phyloP scores from a whole-genome alignment of 2,888 invertebrate species.

The Folsomia candida region DNA sequence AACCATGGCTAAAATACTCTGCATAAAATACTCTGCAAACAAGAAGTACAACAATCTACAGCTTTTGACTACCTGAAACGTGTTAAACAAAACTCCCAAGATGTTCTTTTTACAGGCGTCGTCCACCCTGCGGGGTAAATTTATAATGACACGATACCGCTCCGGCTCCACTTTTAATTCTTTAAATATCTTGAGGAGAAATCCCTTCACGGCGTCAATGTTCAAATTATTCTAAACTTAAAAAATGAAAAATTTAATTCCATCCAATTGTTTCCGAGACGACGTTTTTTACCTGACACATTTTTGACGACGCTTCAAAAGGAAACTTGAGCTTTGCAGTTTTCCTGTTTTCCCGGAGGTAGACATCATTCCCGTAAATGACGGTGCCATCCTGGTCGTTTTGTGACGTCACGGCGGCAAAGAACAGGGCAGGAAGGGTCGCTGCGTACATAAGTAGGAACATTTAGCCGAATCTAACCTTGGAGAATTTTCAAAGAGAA shows the following conservation, averaged over 20 bases:
- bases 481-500: not conserved
- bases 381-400: conserved; percentile 53
- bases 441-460: conserved; percentile 53
- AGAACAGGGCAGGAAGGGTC: conserved; percentile 60
- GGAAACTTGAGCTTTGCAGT: conserved; percentile 49
- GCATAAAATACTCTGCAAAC: not conserved
- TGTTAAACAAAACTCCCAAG: conserved; percentile 55
- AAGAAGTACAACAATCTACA: not conserved
- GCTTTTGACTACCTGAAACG: conserved; percentile 52
- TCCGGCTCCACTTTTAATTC: conserved; percentile 57
- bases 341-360: conserved; percentile 53
- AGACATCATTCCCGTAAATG: conserved; percentile 56
- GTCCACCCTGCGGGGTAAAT: conserved; percentile 55
- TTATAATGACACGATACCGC: conserved; percentile 56
- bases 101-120: conserved; percentile 55
- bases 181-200: conserved; percentile 58
- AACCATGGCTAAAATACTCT: no score
- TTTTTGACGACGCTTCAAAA: conserved; percentile 49
- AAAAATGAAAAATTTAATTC: conserved; percentile 14
- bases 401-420: conserved; percentile 59
- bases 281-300: conserved; percentile 50
- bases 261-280: no score
- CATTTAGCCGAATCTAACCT: not conserved
- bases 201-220: conserved; percentile 55
- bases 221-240: conserved; percentile 54